phyloP scores from a whole-genome alignment of 1,140 invertebrate species.

The Pseudoatta argentina region DNA sequence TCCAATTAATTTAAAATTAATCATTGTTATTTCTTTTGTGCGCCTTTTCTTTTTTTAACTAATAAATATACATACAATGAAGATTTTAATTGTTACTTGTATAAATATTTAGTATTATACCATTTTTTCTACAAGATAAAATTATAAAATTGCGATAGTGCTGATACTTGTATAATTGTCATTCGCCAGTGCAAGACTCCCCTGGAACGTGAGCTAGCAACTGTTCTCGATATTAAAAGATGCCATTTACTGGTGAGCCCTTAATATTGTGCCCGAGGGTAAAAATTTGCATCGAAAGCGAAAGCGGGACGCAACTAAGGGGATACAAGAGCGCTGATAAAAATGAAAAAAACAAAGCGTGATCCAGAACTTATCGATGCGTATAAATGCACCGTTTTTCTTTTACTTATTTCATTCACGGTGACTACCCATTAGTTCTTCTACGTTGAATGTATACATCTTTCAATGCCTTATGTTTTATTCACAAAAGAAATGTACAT shows the following conservation, averaged over 20 bases:
- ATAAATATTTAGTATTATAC: not conserved
- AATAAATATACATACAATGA: not conserved
- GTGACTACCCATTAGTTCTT: not conserved
- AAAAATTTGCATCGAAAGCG: constrained; percentile 78
- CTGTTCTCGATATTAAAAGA: constrained; percentile 76
- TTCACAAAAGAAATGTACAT: not conserved
- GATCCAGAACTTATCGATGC: constrained; percentile 23
- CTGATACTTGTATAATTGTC: constrained; percentile 68
- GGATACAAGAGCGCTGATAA: not conserved
- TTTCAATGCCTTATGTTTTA: not conserved
- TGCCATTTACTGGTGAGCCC: constrained; percentile 61
- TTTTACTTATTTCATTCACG: not conserved
- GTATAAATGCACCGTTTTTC: constrained; percentile 23
- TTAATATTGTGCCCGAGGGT: constrained; percentile 70
- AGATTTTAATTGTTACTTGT: not conserved
- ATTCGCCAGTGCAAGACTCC: constrained; percentile 25
- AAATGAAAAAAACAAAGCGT: constrained; percentile 25
- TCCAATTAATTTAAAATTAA: not conserved
- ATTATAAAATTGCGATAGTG: constrained; percentile 51
- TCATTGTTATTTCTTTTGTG: not conserved
- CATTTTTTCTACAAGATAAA: constrained; percentile 8
- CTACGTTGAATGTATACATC: not conserved
- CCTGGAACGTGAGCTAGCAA: constrained; percentile 72
- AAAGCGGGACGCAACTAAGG: constrained; percentile 48
- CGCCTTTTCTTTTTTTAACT: not conserved